Base-by-base conservation (phyloP, 2,113 vertebrate species). In the Hystrix brachyura region DNA sequence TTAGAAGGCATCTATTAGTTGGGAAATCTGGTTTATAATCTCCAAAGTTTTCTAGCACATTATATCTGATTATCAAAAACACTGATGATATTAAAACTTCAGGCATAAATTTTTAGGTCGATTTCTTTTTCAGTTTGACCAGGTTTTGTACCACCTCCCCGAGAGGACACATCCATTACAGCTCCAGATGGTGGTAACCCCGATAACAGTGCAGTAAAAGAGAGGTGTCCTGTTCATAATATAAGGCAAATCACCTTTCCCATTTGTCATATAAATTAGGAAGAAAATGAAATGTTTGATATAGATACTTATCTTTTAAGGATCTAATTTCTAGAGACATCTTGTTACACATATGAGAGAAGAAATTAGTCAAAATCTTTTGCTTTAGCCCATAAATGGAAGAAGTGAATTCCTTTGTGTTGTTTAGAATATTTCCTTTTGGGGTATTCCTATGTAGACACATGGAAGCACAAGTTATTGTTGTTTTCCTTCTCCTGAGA, bases 1-100 rank as follows among this genome's bases (percentile, higher is more conserved):
- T 97, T 98, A 96, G 92, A 97, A 97, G n/a, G 53, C 74, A 98
- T 97, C 92, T 90, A 11, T 91, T 87, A 76, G 62, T 82, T 29
- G 8, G 64, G 81, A 92, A 38, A 87, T 87, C 64, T 97, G 91
- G 92, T 97, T 96, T 97, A 94, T 95, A 95, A 87, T 88, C 88
- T 97, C 51, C 72, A 57, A 55, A 95, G 71, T 95, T 98, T 96
- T 76, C 46, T 95, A 97, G 94, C 38, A 48, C 43, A 94, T 93
- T 93, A 94, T 72, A 57, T 57, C 29, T 97, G 91, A 97, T 97
- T 97, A 98, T 74, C 82, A 97, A 51, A 51, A 34, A 18, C 72
- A 83, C 91, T 9, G 7, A 27, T 94, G 81, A 67, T 59, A 91
- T 23, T 96, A 81, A 97, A 96, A 97, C 57, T 46, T 84, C 18